phyloP scores from a whole-genome alignment of 2,888 invertebrate genomes.

The Pheosia tremula region DNA sequence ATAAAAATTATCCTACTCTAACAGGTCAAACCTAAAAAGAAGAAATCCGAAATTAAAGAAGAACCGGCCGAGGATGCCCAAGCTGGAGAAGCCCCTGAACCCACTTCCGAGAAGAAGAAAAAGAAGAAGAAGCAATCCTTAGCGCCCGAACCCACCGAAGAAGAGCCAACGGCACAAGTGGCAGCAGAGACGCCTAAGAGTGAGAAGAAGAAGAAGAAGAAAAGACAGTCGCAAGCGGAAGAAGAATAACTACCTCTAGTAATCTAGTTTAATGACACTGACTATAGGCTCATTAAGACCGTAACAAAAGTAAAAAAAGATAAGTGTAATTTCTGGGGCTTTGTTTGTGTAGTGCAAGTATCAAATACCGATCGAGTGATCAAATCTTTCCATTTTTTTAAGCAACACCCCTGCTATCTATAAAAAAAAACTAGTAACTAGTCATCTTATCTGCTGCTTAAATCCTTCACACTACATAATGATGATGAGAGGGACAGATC shows the following conservation, averaged over 20 bases:
- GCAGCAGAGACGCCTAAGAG: conserved; percentile 58
- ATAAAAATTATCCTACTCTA: neutral
- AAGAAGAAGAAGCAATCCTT: conserved; percentile 81
- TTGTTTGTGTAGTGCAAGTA: too few species aligned
- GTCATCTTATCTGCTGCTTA: too few species aligned
- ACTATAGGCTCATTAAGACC: neutral
- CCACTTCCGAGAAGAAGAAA: conserved; percentile 76
- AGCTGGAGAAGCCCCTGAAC: conserved; percentile 45
- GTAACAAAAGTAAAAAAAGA: neutral
- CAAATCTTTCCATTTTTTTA: too few species aligned
- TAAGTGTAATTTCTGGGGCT: neutral
- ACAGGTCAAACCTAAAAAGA: conserved; percentile 73
- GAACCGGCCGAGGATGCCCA: conserved; percentile 23
- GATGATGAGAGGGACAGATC: too few species aligned
- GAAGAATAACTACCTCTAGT: conserved; percentile 54
- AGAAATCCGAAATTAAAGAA: conserved; percentile 45
- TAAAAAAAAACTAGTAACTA: too few species aligned
- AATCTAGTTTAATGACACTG: neutral
- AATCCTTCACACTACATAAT: too few species aligned
- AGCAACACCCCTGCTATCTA: too few species aligned
- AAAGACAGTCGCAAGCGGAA: conserved; percentile 61
- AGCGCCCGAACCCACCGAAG: conserved; percentile 36
- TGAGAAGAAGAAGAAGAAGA: conserved; percentile 72
- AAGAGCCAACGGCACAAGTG: conserved; percentile 32
- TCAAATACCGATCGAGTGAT: too few species aligned